These are phyloP conservation scores for Cerastis rubricosa DNA, from an alignment of 2,888 invertebrate species.

Conservation along the genomic window DNA sequence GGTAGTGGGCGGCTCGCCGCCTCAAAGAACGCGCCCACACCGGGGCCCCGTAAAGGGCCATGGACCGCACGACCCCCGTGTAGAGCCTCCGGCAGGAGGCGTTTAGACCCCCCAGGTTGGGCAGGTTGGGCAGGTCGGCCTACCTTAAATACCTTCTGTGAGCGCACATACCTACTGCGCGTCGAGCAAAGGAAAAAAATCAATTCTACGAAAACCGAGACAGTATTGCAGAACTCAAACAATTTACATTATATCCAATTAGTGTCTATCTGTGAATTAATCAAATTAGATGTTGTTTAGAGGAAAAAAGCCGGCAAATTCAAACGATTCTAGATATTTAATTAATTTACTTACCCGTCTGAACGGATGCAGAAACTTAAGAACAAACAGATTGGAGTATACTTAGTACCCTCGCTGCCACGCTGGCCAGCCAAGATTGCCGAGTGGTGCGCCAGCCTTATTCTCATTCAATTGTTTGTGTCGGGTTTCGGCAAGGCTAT, in stretches of 20 bases:
- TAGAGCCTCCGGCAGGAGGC: too few species aligned
- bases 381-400: slow-evolving; percentile 23
- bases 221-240: slow-evolving; percentile 1
- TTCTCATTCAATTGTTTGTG: slow-evolving; percentile 34
- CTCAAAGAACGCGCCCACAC: too few species aligned
- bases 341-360: slow-evolving; percentile 31
- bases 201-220: background rate
- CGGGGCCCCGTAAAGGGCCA: too few species aligned
- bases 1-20: too few species aligned
- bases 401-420: background rate
- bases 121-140: too few species aligned
- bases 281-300: slow-evolving; percentile 32
- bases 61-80: too few species aligned
- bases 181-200: background rate
- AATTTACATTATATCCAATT: slow-evolving; percentile 13
- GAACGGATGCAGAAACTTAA: slow-evolving; percentile 18
- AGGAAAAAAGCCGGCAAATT: slow-evolving; percentile 21
- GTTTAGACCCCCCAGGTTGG: too few species aligned
- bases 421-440: slow-evolving; percentile 5
- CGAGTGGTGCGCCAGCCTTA: slow-evolving; percentile 15
- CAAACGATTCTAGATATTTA: slow-evolving; percentile 24
- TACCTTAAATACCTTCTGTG: background rate
- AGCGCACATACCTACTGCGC: background rate
- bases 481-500: slow-evolving; percentile 21
- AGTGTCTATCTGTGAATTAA: slow-evolving; percentile 18